These are phyloP conservation scores for Ectemnius lituratus DNA, from an alignment of 2,888 invertebrate genomes.

Conservation along the genomic window DNA sequence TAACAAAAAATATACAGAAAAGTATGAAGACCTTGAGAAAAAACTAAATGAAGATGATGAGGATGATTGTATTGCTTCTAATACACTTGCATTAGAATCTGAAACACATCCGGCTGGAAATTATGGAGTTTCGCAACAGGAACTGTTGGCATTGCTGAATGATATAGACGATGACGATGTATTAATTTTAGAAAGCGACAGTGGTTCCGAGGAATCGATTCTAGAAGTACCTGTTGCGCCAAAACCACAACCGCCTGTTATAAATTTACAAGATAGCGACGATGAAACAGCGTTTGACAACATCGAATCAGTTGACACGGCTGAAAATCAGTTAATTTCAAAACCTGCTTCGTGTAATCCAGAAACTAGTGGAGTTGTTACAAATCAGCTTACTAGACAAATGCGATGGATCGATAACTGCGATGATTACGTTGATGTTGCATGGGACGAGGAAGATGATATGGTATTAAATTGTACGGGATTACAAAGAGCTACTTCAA, in stretches of 20 bases:
- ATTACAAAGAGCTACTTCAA: slow-evolving; percentile 56
- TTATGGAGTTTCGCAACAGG: neutral
- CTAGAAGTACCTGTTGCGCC: slow-evolving; percentile 74
- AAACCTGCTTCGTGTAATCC: neutral
- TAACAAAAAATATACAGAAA: slow-evolving; percentile 32
- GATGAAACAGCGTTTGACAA: slow-evolving; percentile 42
- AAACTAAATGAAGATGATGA: slow-evolving; percentile 1
- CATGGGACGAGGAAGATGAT: slow-evolving; percentile 22
- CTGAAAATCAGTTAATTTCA: neutral
- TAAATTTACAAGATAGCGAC: slow-evolving; percentile 69
- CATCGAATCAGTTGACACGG: neutral
- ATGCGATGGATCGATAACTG: no score
- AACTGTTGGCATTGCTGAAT: neutral
- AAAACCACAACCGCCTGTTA: slow-evolving; percentile 69
- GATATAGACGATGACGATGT: neutral
- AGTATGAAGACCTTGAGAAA: slow-evolving; percentile 17
- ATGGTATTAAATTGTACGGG: slow-evolving; percentile 66
- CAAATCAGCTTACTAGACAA: no score
- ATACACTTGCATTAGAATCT: neutral
- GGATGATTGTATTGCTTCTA: neutral
- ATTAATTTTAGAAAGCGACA: slow-evolving; percentile 25
- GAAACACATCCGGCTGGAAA: neutral
- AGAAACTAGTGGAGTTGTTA: neutral
- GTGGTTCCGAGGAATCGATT: slow-evolving; percentile 71
- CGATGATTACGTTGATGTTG: neutral